phyloP scores from a whole-genome alignment of 2,888 invertebrate genomes.

The Aphidius colemani region DNA sequence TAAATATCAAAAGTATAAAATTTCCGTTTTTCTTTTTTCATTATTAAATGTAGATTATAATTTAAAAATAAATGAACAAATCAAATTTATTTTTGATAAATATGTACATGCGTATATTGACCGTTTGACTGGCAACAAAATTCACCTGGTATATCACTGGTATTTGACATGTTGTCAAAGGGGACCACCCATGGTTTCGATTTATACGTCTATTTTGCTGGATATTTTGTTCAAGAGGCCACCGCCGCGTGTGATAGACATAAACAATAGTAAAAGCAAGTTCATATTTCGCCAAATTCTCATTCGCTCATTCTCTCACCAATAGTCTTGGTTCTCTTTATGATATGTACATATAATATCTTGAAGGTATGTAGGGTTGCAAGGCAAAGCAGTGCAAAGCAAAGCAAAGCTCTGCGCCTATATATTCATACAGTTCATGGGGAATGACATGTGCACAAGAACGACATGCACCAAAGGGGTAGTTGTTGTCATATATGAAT shows the following conservation, averaged over 20 bases:
- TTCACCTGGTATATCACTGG: too few species aligned
- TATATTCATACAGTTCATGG: conserved; percentile 41
- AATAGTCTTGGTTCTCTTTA: conserved; percentile 10
- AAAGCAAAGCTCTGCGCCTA: conserved; percentile 34
- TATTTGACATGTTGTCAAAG: too few species aligned
- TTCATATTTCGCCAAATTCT: conserved; percentile 3
- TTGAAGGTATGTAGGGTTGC: conserved; percentile 19
- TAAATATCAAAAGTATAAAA: too few species aligned
- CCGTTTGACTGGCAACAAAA: background rate
- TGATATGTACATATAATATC: background rate
- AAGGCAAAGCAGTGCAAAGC: conserved; percentile 32
- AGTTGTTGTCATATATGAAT: conserved; percentile 9
- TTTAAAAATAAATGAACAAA: background rate
- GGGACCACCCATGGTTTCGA: conserved; percentile 25
- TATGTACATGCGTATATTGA: background rate
- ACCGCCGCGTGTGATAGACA: conserved; percentile 33
- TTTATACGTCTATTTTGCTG: background rate
- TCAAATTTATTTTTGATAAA: background rate
- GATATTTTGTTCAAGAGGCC: background rate
- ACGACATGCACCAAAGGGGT: conserved; percentile 21
- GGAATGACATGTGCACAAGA: conserved; percentile 45
- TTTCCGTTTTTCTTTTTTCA: too few species aligned
- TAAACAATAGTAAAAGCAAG: conserved; percentile 30
- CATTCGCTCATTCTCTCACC: background rate
- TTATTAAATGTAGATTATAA: too few species aligned